Conservation (phyloP, 2,797 vertebrate species). For the Denticeps clupeoides region DNA sequence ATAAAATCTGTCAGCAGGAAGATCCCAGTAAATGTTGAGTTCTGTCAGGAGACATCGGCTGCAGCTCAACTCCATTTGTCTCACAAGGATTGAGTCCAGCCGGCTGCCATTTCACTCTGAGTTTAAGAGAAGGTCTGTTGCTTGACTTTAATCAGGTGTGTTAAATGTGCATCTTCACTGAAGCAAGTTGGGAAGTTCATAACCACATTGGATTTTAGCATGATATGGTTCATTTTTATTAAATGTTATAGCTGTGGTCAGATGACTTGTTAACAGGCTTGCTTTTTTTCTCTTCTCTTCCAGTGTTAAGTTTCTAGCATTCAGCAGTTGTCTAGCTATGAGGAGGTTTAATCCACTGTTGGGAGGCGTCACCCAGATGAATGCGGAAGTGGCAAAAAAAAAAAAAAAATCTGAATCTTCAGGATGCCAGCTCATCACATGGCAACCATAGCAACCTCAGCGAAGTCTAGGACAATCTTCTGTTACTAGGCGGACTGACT, state of each 20-base stretch:
- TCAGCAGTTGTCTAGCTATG: slow-evolving; percentile 60
- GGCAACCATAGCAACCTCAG: slow-evolving; percentile 73
- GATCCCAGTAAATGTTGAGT: no score
- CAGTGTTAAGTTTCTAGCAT: slow-evolving; percentile 77
- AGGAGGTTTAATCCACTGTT: slow-evolving; percentile 48
- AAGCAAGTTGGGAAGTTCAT: slow-evolving; percentile 43
- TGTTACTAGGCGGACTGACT: slow-evolving; percentile 42
- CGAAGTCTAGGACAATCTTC: slow-evolving; percentile 52
- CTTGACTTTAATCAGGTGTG: no score
- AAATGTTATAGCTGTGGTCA: neutral
- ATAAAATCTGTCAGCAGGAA: no score
- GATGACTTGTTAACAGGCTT: slow-evolving; percentile 16
- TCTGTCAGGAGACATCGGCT: no score
- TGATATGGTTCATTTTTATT: neutral
- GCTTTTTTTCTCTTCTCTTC: slow-evolving; percentile 57
- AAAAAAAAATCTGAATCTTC: slow-evolving; percentile 14
- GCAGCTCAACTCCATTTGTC: no score
- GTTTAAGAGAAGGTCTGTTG: no score
- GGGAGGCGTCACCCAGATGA: slow-evolving; percentile 48
- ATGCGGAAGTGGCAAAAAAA: slow-evolving; percentile 45
- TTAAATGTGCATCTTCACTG: slow-evolving; percentile 54
- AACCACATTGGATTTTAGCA: slow-evolving; percentile 15
- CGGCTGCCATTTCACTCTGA: no score
- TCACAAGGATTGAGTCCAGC: no score
- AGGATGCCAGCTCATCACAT: slow-evolving; percentile 54